Percentiles rank a stretch among this genome's conserved stretches.
Evolutionary conservation across 2,888 invertebrate species (phyloP).

Genomic region (Perizoma affinitatum): DNA sequence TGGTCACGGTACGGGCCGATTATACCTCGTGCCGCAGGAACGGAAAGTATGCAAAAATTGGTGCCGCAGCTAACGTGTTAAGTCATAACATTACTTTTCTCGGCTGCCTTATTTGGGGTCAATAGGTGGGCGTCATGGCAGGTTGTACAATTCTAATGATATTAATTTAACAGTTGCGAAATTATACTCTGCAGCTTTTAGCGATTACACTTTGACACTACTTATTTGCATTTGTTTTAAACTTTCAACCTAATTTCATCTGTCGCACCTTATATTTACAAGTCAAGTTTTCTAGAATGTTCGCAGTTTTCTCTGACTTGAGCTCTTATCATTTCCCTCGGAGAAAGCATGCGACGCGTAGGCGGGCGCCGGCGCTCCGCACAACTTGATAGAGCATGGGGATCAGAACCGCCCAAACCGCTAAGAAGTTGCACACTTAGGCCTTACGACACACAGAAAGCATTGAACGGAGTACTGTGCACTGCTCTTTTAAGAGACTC

Average conservation of each 20-base stretch:
- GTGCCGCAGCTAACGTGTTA: too few species aligned
- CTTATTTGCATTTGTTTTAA: too few species aligned
- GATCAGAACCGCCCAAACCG: slow-evolving; percentile 11
- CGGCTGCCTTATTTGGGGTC: slow-evolving; percentile 31
- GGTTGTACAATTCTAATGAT: slow-evolving; percentile 21
- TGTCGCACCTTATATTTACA: too few species aligned
- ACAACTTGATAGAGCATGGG: slow-evolving; percentile 27
- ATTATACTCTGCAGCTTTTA: slow-evolving; percentile 5
- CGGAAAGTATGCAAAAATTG: too few species aligned
- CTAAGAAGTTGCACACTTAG: slow-evolving; percentile 11
- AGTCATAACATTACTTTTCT: slow-evolving; percentile 36
- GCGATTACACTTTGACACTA: too few species aligned
- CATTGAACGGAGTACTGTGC: neutral
- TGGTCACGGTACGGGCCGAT: too few species aligned
- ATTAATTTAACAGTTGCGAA: slow-evolving; percentile 21
- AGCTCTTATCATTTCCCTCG: slow-evolving; percentile 45
- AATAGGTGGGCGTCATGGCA: slow-evolving; percentile 28
- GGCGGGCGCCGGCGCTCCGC: slow-evolving; percentile 48
- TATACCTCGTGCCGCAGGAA: too few species aligned
- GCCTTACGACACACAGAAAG: neutral
- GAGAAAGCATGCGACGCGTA: slow-evolving; percentile 64
- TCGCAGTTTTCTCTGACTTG: slow-evolving; percentile 37
- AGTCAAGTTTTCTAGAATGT: slow-evolving; percentile 1
- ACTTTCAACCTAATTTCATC: too few species aligned
- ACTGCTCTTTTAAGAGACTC: neutral